A percentile compares a stretch with the other conserved stretches of the same genome.
These are phyloP conservation scores for Pipistrellus pygmaeus DNA, from an alignment of 2,797 vertebrate genomes.

Conservation along the genomic window DNA sequence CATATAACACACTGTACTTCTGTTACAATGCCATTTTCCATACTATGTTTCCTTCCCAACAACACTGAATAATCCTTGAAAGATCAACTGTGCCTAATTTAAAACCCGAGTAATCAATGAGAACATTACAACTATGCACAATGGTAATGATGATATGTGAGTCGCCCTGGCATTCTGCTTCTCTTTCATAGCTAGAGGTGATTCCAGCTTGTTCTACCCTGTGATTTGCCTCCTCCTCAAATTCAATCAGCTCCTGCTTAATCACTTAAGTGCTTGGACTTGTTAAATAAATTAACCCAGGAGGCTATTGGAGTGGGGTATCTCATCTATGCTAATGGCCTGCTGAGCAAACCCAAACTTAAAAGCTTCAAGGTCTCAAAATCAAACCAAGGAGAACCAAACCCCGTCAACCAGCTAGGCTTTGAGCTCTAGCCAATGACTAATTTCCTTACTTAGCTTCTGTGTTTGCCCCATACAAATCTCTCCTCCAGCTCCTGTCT, in stretches of 20 bases:
- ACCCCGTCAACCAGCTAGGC: neutral
- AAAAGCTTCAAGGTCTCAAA: neutral
- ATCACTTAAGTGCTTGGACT: neutral
- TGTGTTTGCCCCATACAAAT: neutral
- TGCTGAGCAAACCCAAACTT: neutral
- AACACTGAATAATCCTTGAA: neutral
- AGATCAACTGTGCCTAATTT: neutral
- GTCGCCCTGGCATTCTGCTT: neutral
- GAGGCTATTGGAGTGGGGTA: neutral
- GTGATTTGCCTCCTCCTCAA: neutral
- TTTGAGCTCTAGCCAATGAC: neutral
- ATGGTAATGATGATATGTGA: neutral
- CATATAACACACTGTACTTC: neutral
- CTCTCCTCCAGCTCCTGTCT: neutral
- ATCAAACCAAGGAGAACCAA: neutral
- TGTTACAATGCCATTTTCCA: neutral
- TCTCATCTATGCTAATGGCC: neutral
- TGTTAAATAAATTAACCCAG: neutral
- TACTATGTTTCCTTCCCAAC: neutral
- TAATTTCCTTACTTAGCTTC: neutral
- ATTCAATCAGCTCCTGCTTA: neutral
- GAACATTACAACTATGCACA: neutral
- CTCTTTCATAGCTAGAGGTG: neutral
- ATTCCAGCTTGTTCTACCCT: neutral
- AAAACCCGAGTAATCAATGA: neutral